Evolutionary conservation across 2,113 vertebrate species (phyloP).

Genomic region (Muntiacus muntjak): DNA sequence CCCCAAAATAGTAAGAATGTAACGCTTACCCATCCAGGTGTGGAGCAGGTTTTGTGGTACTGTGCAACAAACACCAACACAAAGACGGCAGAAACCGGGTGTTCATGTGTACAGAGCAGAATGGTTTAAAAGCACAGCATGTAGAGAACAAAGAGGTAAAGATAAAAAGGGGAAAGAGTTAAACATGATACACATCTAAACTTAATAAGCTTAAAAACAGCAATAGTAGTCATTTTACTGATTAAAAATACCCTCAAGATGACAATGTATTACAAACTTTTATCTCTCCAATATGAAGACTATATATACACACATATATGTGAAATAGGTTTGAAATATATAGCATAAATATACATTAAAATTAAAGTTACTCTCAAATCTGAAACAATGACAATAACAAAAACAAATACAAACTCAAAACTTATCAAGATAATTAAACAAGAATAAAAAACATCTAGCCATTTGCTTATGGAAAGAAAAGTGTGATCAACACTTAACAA

Average conservation of each 20-base stretch:
- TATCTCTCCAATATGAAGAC: conserved; percentile 2
- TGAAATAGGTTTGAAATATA: not conserved
- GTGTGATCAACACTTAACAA: not conserved
- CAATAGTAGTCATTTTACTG: conserved; percentile 46
- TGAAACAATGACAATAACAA: not conserved
- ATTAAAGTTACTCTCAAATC: conserved; percentile 41
- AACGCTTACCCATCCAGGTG: conserved; percentile 94
- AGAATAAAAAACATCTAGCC: conserved; percentile 6
- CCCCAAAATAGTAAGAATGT: not conserved
- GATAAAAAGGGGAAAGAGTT: conserved; percentile 76
- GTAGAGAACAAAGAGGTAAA: conserved; percentile 73
- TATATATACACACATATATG: not conserved
- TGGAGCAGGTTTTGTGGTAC: conserved; percentile 96
- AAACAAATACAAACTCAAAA: conserved; percentile 10
- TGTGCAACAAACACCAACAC: conserved; percentile 83
- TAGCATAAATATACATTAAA: conserved; percentile 11
- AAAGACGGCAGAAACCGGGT: conserved; percentile 69
- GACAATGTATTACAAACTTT: conserved; percentile 38
- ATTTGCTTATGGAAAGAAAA: not conserved
- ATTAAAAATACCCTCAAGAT: conserved; percentile 19
- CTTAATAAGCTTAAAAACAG: conserved; percentile 30
- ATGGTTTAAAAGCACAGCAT: conserved; percentile 67
- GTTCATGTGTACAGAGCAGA: conserved; percentile 76
- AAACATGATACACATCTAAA: conserved; percentile 57
- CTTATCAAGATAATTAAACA: not conserved